Evolutionary conservation across 2,113 vertebrate species (phyloP).

Genomic region (Mugil cephalus): DNA sequence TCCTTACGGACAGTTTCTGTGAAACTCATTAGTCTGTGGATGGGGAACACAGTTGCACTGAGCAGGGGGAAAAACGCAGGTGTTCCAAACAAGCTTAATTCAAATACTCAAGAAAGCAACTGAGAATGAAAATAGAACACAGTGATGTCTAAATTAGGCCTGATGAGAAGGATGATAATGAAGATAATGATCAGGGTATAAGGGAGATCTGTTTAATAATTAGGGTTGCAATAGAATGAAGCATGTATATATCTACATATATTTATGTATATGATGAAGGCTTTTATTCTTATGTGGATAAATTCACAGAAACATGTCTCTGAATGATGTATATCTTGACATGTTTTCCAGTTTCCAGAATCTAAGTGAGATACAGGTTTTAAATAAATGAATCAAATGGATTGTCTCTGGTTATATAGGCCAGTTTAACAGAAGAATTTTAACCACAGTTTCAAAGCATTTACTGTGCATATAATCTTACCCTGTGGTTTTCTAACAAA

Average conservation of each 20-base stretch:
- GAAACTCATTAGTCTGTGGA: conserved; percentile 70
- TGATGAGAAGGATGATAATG: conserved; percentile 23
- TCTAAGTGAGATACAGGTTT: no score
- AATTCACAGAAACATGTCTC: background rate
- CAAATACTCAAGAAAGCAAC: conserved; percentile 36
- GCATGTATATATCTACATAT: no score
- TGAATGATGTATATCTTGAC: background rate
- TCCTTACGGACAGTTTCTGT: conserved; percentile 73
- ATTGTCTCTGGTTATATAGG: background rate
- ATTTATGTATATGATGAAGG: background rate
- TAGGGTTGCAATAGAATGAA: background rate
- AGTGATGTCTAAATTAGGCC: conserved; percentile 33
- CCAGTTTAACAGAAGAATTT: no score
- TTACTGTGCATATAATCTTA: background rate
- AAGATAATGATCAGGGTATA: conserved; percentile 15
- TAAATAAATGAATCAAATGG: background rate
- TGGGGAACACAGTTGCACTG: conserved; percentile 16
- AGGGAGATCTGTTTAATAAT: conserved; percentile 33
- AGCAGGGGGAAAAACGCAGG: conserved; percentile 51
- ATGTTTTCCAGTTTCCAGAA: no score
- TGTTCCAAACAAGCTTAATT: conserved; percentile 60
- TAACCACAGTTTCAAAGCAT: no score
- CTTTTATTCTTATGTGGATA: background rate
- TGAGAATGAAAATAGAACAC: conserved; percentile 44
- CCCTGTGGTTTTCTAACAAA: background rate